A percentile compares a stretch with the other conserved stretches of the same genome.
Evolutionary conservation across 2,888 invertebrate species (phyloP).

Genomic region (Synergus laeviventris): DNA sequence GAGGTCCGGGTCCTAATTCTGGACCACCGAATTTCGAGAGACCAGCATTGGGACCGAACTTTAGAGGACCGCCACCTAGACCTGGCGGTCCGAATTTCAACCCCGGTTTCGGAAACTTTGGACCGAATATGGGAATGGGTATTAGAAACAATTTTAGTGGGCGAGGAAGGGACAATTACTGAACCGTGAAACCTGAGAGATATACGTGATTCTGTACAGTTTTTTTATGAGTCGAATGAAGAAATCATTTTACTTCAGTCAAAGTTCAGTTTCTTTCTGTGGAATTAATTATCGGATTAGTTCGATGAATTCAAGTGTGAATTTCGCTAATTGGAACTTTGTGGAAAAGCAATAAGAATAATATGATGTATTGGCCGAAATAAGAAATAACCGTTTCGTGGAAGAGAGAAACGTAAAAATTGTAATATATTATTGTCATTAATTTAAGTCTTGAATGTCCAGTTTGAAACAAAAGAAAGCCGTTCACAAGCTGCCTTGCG

Average conservation of each 20-base stretch:
- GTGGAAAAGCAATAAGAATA: neutral
- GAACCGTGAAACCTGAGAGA: neutral
- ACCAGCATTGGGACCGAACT: constrained; percentile 67
- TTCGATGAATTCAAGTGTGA: neutral
- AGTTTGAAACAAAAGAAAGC: neutral
- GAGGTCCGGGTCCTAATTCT: constrained; percentile 67
- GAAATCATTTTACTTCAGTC: neutral
- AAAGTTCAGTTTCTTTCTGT: neutral
- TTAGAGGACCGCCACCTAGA: constrained; percentile 62
- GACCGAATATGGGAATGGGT: constrained; percentile 46
- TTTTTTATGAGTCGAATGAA: neutral
- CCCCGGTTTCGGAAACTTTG: constrained; percentile 48
- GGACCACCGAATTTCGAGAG: constrained; percentile 69
- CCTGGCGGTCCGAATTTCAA: constrained; percentile 50
- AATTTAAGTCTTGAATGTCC: constrained; percentile 2
- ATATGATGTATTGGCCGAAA: neutral
- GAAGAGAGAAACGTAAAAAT: neutral
- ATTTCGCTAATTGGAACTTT: neutral
- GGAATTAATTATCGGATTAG: neutral
- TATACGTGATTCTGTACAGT: constrained; percentile 18
- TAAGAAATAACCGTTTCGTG: neutral
- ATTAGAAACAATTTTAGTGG: constrained; percentile 47
- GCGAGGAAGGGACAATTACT: constrained; percentile 48
- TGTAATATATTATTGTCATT: constrained; percentile 24
- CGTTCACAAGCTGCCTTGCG: constrained; percentile 42